These are phyloP conservation scores for Rhagophthalmus giganteus DNA, from an alignment of 2,888 invertebrate species.

Conservation along the genomic window DNA sequence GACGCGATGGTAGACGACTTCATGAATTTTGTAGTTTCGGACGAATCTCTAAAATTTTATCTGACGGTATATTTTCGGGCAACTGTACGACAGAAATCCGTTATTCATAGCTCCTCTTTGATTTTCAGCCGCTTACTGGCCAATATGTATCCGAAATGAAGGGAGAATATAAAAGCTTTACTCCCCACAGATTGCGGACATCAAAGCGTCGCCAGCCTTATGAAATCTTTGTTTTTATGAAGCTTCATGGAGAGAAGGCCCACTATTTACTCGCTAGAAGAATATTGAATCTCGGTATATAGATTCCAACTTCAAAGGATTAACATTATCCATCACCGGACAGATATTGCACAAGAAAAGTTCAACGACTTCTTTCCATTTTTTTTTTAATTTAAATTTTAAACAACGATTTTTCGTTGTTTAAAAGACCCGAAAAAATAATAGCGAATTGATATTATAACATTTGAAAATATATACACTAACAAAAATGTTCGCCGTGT, in stretches of 20 bases:
- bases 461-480: background rate
- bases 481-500: background rate
- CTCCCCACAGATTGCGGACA: conserved; percentile 43
- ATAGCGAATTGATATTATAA: no score
- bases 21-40: conserved; percentile 52
- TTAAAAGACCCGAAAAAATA: no score
- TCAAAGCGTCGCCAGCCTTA: conserved; percentile 44
- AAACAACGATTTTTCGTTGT: no score
- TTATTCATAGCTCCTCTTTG: conserved; percentile 46
- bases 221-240: conserved; percentile 48
- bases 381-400: background rate
- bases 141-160: conserved; percentile 44
- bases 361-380: background rate
- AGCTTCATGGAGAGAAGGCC: conserved; percentile 36
- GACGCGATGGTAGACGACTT: conserved; percentile 48
- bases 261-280: conserved; percentile 31
- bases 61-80: conserved; percentile 33
- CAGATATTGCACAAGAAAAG: conserved; percentile 11
- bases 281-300: conserved; percentile 31
- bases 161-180: conserved; percentile 39
- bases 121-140: conserved; percentile 46
- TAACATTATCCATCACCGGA: conserved; percentile 26
- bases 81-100: conserved; percentile 42
- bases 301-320: conserved; percentile 30
- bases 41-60: conserved; percentile 34